Percentiles rank a stretch among this genome's conserved stretches.
Conservation (phyloP, 2,888 invertebrate species). For the Dexiosoma caninum region DNA sequence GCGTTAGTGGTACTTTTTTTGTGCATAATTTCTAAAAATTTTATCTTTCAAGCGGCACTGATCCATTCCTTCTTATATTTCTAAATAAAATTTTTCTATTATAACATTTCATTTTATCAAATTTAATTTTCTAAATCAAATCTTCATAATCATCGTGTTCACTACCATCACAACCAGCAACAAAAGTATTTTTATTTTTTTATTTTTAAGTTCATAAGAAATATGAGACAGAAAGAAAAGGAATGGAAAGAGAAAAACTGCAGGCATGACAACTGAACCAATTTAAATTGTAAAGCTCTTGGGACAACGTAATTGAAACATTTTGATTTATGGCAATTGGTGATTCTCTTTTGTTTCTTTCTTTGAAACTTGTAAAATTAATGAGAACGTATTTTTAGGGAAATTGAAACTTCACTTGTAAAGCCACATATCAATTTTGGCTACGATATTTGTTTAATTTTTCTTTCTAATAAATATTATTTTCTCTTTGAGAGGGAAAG, state of each 20-base stretch:
- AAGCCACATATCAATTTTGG: neutral
- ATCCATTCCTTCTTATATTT: constrained; percentile 35
- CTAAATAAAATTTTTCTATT: constrained; percentile 37
- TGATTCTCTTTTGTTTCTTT: neutral
- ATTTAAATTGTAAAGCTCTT: constrained; percentile 20
- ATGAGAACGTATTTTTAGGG: neutral
- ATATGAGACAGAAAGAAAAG: neutral
- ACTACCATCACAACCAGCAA: neutral
- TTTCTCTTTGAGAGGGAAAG: neutral
- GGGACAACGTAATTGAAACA: constrained; percentile 24
- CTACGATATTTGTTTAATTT: neutral
- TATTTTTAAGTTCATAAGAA: constrained; percentile 27
- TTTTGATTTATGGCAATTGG: constrained; percentile 28
- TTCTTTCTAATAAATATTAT: neutral
- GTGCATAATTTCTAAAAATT: neutral
- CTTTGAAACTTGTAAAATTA: neutral
- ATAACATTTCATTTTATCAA: constrained; percentile 2
- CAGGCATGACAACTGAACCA: neutral
- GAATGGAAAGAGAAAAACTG: neutral
- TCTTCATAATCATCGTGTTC: neutral
- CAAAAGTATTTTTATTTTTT: neutral
- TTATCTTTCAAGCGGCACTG: constrained; percentile 1
- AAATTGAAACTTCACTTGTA: neutral
- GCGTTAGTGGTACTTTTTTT: neutral
- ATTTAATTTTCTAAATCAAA: neutral